Evolutionary conservation across 2,888 invertebrate species (phyloP), one percentile per base, ranked within the genome.

Genomic region (Trachelus stipa): DNA sequence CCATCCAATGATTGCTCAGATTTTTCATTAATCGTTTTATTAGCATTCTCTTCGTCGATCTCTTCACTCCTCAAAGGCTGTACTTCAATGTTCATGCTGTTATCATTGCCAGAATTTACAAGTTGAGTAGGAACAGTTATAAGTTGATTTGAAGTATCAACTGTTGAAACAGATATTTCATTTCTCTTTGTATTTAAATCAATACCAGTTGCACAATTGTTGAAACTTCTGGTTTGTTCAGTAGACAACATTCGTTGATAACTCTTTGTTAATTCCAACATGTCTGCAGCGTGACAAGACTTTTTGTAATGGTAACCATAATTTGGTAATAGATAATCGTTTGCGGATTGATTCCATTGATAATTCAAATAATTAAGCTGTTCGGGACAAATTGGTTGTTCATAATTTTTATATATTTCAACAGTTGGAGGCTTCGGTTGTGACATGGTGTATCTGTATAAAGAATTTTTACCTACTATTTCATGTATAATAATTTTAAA

Each of bases 21-120:
- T 56, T 75, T 80, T 73, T 75, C 56, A 1, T n/a, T 3, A 15
- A 12, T 73, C 33, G 56, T 68, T 15, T 73, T 31, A 6, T 9
- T 9, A 12, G 23, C 40, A 56, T 56, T 23, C 9, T 56, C 40
- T 9, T 40, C 40, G 1, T 15, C 12, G 15, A 34, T 34, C 3
- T 75, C 77, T 11, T 37, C 75, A 1, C 69, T 73, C 34, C 77
- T 78, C 12, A 79, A 68, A 23, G 81, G 82, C 12, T 78, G 77
- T 1, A 77, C 79, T 35, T 78, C 68, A 34, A 82, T 82, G 35
- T 81, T 81, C 80, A 80, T 79, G 31, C 76, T 78, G 69, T 81
- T 81, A 6, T 77, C 81, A 71, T 79, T 78, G 73, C 68, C 73
- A 23, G 76, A 77, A 15, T 40, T 56, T 34, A 80, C 73, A 11